Base-by-base conservation (phyloP, 2,797 vertebrate species). In the Lagorchestes hirsutus region DNA sequence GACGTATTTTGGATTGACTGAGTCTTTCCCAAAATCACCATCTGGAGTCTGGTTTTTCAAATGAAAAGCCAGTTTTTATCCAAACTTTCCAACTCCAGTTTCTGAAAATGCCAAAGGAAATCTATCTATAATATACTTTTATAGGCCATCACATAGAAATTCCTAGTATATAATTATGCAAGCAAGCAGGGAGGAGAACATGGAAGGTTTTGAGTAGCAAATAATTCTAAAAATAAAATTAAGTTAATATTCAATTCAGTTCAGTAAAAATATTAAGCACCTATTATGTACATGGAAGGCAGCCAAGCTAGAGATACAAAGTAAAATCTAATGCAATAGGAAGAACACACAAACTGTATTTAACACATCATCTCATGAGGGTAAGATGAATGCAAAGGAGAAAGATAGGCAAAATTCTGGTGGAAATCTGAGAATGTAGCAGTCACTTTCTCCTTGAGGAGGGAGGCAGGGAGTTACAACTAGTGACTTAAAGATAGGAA, bases 1-100 rank as follows among this genome's bases (percentile, higher is more conserved):
- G 74, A 82, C 40, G 8, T 82, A 90, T 95, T 95, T 93, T 93
- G 91, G 5, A 10, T 40, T 93, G 96, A 57, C 90, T 92, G 96
- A 94, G 46, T 95, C 90, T 94, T 95, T 93, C 91, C 92, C 93
- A 96, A 91, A 92, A 93, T 90, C 56, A 96, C 74, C 74, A 82
- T 82, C 74, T 82, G 74, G 54, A 91, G 90, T 52, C 50, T 91
- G 90, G 31, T 91, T 91, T 91, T 91, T 55, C 54, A 91, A 91
- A 55, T 91, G 90, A 91, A 91, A 91, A 91, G 50, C 54, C 52
- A 91, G 50, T 29, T 91, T 91, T 91, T 31, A 55, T 52, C 90
- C 52, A 91, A 91, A 91, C 54, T 91, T 55, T 54, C 50, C 90
- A 91, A 52, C 31, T 91, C 11, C 34, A 91, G 90, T 52, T 55